Conservation (phyloP, 2,888 invertebrate species). For the Phania funesta region DNA sequence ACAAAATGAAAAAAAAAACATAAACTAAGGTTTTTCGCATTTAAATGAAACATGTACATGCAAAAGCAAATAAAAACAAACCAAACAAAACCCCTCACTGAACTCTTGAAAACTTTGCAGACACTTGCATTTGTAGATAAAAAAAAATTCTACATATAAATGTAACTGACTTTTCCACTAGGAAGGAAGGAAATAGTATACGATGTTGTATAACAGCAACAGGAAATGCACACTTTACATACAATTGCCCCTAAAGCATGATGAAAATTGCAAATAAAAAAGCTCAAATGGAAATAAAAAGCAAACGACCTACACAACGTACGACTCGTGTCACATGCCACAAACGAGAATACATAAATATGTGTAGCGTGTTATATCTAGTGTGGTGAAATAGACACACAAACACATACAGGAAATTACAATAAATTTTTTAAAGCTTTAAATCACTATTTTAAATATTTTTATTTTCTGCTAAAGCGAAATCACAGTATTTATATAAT, state of each 20-base stretch:
- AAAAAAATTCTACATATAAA: background rate
- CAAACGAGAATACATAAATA: slow-evolving; percentile 6
- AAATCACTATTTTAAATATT: background rate
- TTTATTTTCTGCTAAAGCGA: background rate
- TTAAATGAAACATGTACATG: slow-evolving; percentile 28
- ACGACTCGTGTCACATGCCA: slow-evolving; percentile 33
- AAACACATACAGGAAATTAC: background rate
- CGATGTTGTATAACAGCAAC: slow-evolving; percentile 66
- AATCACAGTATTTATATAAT: background rate
- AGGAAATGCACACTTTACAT: slow-evolving; percentile 67
- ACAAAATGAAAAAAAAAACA: background rate
- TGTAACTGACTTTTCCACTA: slow-evolving; percentile 40
- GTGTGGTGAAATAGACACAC: slow-evolving; percentile 16
- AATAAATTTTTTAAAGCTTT: background rate
- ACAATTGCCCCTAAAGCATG: slow-evolving; percentile 64
- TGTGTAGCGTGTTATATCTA: background rate
- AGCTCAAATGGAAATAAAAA: slow-evolving; percentile 31
- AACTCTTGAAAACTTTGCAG: background rate
- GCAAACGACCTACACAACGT: slow-evolving; percentile 40
- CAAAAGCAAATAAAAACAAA: slow-evolving; percentile 3
- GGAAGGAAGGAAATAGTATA: slow-evolving; percentile 67
- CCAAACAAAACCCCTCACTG: background rate
- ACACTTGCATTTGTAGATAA: background rate
- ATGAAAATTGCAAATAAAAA: slow-evolving; percentile 32
- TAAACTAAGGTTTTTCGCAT: background rate